Base-by-base conservation (phyloP, 1,140 invertebrate species). In the Aphelenchoides besseyi region DNA sequence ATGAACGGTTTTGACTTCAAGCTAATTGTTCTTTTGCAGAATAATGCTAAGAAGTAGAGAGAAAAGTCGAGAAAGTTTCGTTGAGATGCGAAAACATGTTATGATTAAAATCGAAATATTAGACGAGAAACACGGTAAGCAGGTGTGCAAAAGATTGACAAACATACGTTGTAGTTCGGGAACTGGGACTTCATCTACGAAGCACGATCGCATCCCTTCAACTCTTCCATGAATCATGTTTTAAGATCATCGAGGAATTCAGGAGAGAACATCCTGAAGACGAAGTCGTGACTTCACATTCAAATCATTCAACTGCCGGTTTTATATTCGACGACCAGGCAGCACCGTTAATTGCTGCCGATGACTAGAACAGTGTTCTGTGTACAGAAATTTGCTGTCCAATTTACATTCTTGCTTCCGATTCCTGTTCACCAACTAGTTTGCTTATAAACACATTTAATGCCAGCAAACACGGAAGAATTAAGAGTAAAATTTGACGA, bases 21-120 rank as follows among this genome's bases (percentile, higher is more conserved):
- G 9, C 52, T 71, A 1, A 64, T 26, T 52, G 2, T 41, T 18
- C 23, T 12, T 28, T 72, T 76, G 16, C 35, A 74, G 74, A 74
- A 85, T 98, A 63, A 90, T 98, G 41, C 85, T 98, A 3, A 88
- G 95, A 63, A 98, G 95, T 87, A 89, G 96, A 32, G 95, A 98
- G 88, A 92, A 96, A 76, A 95, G 95, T 0, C 86, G 95, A 71
- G 86, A 88, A 0, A 90, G 91, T 80, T 98, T 99, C 87, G 94
- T 94, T 16, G 91, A 92, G 77, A 87, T 97, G 29, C 87, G 96
- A 57, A 91, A 92, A 0, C 95, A 98, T 86, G 95, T 98, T 0
- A 87, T 97, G 2, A 92, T 97, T 0, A 99, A 99, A 87, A 88
- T 98, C 78, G 95, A 98, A 86, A 85, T 99, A 8, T 85, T 98